Base-by-base conservation (phyloP, 2,797 vertebrate species). In the Sebastes taczanowskii region DNA sequence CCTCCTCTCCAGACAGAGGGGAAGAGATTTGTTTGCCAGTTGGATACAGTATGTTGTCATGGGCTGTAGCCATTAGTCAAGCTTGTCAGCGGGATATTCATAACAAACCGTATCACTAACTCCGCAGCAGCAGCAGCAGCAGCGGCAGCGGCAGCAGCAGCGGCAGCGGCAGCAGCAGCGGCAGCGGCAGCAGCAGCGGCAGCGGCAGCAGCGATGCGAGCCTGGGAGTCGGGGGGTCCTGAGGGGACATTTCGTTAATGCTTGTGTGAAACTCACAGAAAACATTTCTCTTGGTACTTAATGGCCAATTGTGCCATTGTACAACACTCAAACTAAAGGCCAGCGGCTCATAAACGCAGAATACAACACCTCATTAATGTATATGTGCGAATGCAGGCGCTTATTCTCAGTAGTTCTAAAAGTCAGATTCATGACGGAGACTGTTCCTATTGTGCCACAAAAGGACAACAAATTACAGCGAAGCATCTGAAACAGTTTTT, bases 11-110 rank as follows among this genome's bases (percentile, higher is more conserved):
- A 62, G 71, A 73, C 23, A 34, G 59, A 81, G 59, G 62, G n/a
- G 32, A 71, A 52, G 46, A 68, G 49, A 74, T 80, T 81, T 73
- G 63, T 88, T 86, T 74, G 69, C 61, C 55, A 38, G 63, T 84
- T 82, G 78, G 78, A 83, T 68, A 64, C 78, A 80, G 70, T 70
- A 11, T 66, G 35, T 74, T 32, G 56, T 84, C 82, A 84, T 23
- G 35, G 76, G 64, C 78, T 81, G 63, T 74, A 74, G 82, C 78
- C 81, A 84, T 92, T 86, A 83, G 77, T 92, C 83, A 86, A 70
- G 80, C 88, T 80, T 86, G 80, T 90, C 68, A 74, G 60, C 55
- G 77, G 53, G 52, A 62, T 62, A 81, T 88, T 82, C 73, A 80
- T 67, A 88, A 81, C 72, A 76, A 84, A 68, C 53, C 73, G 29